These are phyloP conservation scores for Microtus montanus DNA, from an alignment of 2,113 vertebrate species.

Conservation along the genomic window DNA sequence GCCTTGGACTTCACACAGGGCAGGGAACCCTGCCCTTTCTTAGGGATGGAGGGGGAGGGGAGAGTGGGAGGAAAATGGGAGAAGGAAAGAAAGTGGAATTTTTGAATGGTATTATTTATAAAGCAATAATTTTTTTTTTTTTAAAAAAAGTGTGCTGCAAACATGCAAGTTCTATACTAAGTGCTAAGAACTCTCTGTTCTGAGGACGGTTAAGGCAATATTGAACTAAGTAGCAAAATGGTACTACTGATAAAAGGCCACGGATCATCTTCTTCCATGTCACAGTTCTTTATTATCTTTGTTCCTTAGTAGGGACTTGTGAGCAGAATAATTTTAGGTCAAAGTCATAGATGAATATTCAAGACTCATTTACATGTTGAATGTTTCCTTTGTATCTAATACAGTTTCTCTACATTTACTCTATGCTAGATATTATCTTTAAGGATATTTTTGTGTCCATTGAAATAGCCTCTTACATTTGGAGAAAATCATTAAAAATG, in stretches of 20 bases:
- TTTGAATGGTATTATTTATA: too few relatives aligned
- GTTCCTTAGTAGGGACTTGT: neutral
- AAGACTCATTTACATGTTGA: slow-evolving; percentile 67
- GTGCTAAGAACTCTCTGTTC: neutral
- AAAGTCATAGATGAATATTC: slow-evolving; percentile 58
- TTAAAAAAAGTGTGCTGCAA: too few relatives aligned
- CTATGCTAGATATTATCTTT: slow-evolving; percentile 49
- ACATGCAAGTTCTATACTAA: neutral
- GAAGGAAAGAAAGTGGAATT: too few relatives aligned
- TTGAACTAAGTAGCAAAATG: neutral
- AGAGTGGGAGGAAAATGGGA: too few relatives aligned
- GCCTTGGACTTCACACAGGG: too few relatives aligned
- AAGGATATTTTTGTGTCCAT: slow-evolving; percentile 41
- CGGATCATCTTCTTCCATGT: neutral
- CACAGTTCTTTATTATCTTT: neutral
- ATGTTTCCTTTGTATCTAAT: slow-evolving; percentile 65
- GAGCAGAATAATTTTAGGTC: neutral
- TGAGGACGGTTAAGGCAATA: neutral
- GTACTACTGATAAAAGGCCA: neutral
- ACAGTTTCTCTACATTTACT: slow-evolving; percentile 57
- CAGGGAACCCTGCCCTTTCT: too few relatives aligned
- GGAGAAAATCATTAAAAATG: slow-evolving; percentile 72
- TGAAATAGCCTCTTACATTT: slow-evolving; percentile 74
- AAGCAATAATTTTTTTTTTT: too few relatives aligned
- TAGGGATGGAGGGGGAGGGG: too few relatives aligned